Base-by-base conservation (phyloP, 1,140 invertebrate genomes). In the Drosophila busckii region DNA sequence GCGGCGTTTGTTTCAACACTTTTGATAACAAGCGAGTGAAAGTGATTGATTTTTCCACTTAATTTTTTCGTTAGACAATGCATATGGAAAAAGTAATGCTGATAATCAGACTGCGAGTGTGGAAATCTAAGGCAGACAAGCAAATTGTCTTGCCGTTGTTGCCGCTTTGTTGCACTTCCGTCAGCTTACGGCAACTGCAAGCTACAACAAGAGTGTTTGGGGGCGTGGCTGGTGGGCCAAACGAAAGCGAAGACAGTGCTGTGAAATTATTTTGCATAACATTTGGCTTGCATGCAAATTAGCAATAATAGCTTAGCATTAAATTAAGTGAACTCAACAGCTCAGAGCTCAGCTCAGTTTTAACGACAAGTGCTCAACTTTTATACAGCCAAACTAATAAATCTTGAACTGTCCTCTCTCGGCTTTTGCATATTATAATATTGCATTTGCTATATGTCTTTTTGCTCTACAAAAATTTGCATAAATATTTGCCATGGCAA, bases 31-130 rank as follows among this genome's bases (percentile, higher is more conserved):
- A 66, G 53, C 50, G 41, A 78, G 73, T 78, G 73, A 78, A 78
- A 78, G 73, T 78, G 73, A 78, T 78, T 78, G 73, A 78, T 78
- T 78, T 78, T 78, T 45, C 46, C 73, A 80, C 73, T 78, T 78
- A 64, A 82, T 80, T 78, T 80, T 64, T 20, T 38, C 67, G 29
- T 58, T n/a, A 76, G 61, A 59, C 69, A 70, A 53, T 40, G 29
- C 12, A 25, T 19, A 23, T 15, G 25, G 12, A 25, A 40, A 49
- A 32, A 50, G 53, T 68, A 71, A 78, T 80, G 70, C 67, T 67
- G 70, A 76, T 76, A 76, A 80, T 76, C 67, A 76, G 73, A 26
- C 52, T 28, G 37, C 34, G 31, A 35, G 23, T 37, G 19, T 8
- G 19, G 20, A 23, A 25, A 13, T 6, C 19, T 48, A 37, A 42